Conservation (phyloP, 2,797 vertebrate species). For the Gallirallus australis region DNA sequence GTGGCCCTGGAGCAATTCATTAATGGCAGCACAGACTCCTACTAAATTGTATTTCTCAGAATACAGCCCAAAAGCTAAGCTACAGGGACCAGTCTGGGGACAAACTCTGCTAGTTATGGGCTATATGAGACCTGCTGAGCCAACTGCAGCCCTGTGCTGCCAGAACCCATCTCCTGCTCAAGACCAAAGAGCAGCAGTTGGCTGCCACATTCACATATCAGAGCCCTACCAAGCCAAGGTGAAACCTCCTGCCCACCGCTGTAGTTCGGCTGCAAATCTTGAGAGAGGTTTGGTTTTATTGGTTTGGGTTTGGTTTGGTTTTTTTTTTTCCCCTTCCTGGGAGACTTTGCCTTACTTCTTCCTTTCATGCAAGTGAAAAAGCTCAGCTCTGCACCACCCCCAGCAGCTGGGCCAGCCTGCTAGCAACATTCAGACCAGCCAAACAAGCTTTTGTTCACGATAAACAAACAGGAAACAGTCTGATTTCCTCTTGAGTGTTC, state of each 20-base stretch:
- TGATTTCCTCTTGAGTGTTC: slow-evolving; percentile 58
- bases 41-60: neutral
- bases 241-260: neutral
- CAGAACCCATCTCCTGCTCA: neutral
- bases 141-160: neutral
- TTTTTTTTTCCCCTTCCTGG: neutral
- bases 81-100: neutral
- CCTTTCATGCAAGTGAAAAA: neutral
- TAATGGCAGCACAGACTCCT: neutral
- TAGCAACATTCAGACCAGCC: neutral
- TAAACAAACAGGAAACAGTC: slow-evolving; percentile 75
- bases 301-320: neutral
- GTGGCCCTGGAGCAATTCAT: neutral
- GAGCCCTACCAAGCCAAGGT: neutral
- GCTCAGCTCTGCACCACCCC: neutral
- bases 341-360: neutral
- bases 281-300: neutral
- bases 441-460: slow-evolving; percentile 21
- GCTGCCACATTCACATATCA: neutral
- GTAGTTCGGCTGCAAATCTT: neutral
- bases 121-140: neutral
- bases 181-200: neutral
- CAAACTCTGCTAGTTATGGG: neutral
- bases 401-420: neutral
- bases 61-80: neutral